These are phyloP conservation scores for Dione juno DNA, from an alignment of 2,888 invertebrate species.

Conservation along the genomic window DNA sequence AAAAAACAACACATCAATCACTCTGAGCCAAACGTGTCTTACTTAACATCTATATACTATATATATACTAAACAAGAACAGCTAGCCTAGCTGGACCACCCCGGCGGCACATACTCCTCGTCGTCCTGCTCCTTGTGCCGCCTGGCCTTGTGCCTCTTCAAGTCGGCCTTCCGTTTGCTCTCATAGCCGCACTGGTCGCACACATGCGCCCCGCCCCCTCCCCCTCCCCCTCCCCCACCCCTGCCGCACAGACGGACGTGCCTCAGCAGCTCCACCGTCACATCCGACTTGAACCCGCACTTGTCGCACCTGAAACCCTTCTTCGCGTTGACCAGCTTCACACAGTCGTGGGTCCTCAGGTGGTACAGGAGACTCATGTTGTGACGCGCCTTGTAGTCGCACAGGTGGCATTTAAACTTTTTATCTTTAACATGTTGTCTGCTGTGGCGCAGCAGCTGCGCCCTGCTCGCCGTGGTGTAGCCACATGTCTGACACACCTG, in stretches of 20 bases:
- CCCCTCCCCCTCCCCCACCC: constrained; percentile 23
- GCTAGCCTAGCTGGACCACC: not conserved
- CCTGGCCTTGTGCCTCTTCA: constrained; percentile 54
- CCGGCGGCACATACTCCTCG: constrained; percentile 31
- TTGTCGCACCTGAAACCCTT: constrained; percentile 46
- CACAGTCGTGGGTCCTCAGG: constrained; percentile 56
- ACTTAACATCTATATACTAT: no score
- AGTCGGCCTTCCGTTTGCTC: constrained; percentile 53
- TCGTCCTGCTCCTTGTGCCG: constrained; percentile 43
- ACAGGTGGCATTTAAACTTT: constrained; percentile 61
- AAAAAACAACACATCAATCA: no score
- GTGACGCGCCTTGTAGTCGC: constrained; percentile 63
- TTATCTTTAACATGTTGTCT: constrained; percentile 63
- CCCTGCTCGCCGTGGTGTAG: constrained; percentile 60
- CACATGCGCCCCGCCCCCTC: no score
- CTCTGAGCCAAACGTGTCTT: no score
- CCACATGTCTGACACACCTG: constrained; percentile 62
- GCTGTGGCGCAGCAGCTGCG: constrained; percentile 57
- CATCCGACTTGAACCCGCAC: constrained; percentile 45
- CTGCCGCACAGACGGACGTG: constrained; percentile 38
- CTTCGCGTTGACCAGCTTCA: constrained; percentile 13
- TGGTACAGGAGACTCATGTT: constrained; percentile 70
- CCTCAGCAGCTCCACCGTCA: constrained; percentile 40
- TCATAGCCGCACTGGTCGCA: constrained; percentile 57
- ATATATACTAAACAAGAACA: not conserved